Conservation (phyloP, 2,797 vertebrate genomes). For the Podarcis siculus region DNA sequence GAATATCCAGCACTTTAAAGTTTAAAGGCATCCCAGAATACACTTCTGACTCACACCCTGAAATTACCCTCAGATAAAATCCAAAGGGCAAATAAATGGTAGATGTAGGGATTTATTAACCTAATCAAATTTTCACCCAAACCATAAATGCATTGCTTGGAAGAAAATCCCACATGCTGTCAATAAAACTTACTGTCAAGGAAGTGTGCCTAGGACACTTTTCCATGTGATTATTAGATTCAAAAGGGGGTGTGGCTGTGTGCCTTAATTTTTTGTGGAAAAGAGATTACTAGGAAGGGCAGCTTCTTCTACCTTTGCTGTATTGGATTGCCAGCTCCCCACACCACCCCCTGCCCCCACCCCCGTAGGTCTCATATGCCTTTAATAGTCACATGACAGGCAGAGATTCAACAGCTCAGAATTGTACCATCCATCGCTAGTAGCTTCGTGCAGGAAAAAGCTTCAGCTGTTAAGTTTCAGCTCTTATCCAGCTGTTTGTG, state of each 20-base stretch:
- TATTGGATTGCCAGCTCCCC: not conserved
- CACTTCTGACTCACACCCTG: not conserved
- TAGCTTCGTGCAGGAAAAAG: not conserved
- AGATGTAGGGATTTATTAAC: not conserved
- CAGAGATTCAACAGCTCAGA: not conserved
- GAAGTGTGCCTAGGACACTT: not conserved
- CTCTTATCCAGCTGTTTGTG: not conserved
- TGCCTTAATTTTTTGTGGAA: not conserved
- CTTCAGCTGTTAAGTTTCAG: not conserved
- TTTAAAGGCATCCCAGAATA: not conserved
- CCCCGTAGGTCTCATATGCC: not conserved
- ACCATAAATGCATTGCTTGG: not conserved
- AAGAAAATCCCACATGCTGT: not conserved
- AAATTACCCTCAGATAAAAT: not conserved
- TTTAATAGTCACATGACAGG: not conserved
- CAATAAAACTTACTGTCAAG: not conserved
- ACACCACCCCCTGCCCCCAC: too few relatives aligned
- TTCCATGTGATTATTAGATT: not conserved
- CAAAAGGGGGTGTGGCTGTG: not conserved
- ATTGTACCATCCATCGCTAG: not conserved
- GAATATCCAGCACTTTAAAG: not conserved
- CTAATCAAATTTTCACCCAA: too few relatives aligned
- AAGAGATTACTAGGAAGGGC: not conserved
- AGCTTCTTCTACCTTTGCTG: not conserved
- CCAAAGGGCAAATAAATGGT: not conserved